Base-by-base conservation (phyloP, 2,888 invertebrate genomes). In the Unio pictorum region DNA sequence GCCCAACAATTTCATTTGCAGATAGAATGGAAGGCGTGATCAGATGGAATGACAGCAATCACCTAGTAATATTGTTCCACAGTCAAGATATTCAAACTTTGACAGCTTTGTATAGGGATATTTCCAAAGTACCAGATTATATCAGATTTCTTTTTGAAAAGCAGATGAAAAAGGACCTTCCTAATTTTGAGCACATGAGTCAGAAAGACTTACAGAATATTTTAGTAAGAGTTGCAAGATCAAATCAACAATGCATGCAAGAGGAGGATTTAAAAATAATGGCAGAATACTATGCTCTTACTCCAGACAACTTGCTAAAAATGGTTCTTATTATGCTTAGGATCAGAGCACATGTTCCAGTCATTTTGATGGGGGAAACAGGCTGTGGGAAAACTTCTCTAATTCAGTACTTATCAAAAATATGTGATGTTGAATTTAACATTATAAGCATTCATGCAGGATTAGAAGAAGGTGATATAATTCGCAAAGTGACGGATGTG, bases 321-420 rank as follows among this genome's bases (percentile, higher is more conserved):
- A 83, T 83, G 83, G 73, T 80, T 55, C 60, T 83, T n/a, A 79
- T 83, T 8, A 69, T 74, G 28, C 66, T 81, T 20, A 67, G 83
- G 34, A 64, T 81, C 1, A 75, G 76, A 64, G 76, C 80, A n/a
- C 61, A 69, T 55, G 72, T 83, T 11, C 84, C 84, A 55, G 79
- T 84, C 3, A 64, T 84, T 18, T 73, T 84, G 5, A 84, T 84
- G 84, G 83, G 84, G 20, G 84, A 84, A 71, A 84, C 84, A 4
- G 84, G 84, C 4, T 84, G 84, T 77, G 84, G 84, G 18, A 84
- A 84, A 72, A 84, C 84, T 15, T 82, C 82, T 5, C 73, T 84
- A 0, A 77, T 84, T 20, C 68, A 76, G 23, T 83, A 77, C 63
- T 73, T 83, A 5, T 77, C 83, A 8, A 61, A 58, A n/a, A 71